Base-by-base conservation (phyloP, 1,140 invertebrate genomes). In the Bactericera cockerelli region DNA sequence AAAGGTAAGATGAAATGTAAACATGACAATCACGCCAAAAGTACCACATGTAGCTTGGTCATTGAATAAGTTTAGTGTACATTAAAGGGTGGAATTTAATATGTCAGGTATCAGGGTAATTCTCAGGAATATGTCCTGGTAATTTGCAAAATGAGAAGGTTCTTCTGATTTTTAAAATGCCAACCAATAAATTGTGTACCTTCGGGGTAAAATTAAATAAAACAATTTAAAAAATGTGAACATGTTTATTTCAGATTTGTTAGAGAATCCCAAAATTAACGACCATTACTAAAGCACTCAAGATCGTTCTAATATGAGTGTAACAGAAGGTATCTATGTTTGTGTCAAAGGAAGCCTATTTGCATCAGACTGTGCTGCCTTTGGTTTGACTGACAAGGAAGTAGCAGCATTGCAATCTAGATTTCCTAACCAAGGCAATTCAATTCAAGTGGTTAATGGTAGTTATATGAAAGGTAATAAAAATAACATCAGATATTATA, bases 381-480 rank as follows among this genome's bases (percentile, higher is more conserved):
- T 49, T 49, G 42, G 42, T 6, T n/a, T 49, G 22, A 49, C 42
- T 4, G 42, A 49, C 42, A 49, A 49, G 19, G 42, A 49, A 49
- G 42, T 49, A 49, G 8, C 42, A 16, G 42, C 42, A 19, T 22
- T 49, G n/a, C n/a, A 19, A n/a, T 22, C n/a, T n/a, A 49, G 42
- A 49, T 49, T 19, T n/a, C 42, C 42, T 4, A 49, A 16, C 42
- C 19, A 4, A 19, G 8, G 8, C n/a, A 49, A 49, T n/a, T 6
- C 4, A 6, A 49, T 49, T 49, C 42, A 49, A 49, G 42, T 49
- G 8, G 42, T 49, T 6, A 49, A 49, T 22, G 42, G 42, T n/a
- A 49, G 22, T n/a, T 49, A 49, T 49, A 22, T 49, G 57, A 22
- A 16, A 26, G 25, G 36, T 59, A 33, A 59, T 24, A 21, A 26